These are phyloP conservation scores for Xiphophorus couchianus DNA, from an alignment of 2,113 vertebrate species.

Conservation along the genomic window DNA sequence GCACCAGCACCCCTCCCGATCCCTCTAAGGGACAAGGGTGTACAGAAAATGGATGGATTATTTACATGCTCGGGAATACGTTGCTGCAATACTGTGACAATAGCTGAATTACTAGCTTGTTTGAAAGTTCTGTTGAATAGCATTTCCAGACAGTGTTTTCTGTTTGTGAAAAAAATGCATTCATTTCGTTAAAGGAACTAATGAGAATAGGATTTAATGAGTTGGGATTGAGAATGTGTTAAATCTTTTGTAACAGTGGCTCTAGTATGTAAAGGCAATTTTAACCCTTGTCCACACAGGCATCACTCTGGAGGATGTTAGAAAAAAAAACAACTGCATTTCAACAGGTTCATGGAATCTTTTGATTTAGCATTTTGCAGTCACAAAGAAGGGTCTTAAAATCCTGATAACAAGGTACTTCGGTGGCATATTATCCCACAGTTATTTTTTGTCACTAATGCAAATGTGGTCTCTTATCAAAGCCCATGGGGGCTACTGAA, in stretches of 20 bases:
- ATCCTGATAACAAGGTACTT: constrained; percentile 44
- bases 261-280: constrained; percentile 14
- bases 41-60: no score
- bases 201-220: not conserved
- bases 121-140: not conserved
- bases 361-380: constrained; percentile 56
- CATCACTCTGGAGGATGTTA: constrained; percentile 41
- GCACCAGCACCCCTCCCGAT: no score
- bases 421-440: constrained; percentile 2
- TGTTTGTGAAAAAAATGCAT: not conserved
- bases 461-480: constrained; percentile 45
- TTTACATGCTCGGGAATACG: no score
- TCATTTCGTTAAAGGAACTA: not conserved
- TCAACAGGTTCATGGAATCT: constrained; percentile 53
- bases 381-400: constrained; percentile 51
- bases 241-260: not conserved
- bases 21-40: no score
- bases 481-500: constrained; percentile 22
- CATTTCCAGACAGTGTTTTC: not conserved
- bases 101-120: not conserved
- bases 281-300: constrained; percentile 31
- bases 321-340: constrained; percentile 46
- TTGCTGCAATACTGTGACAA: no score
- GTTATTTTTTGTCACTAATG: constrained; percentile 17
- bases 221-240: constrained; percentile 1